These are phyloP conservation scores for Pediacus dermestoides DNA, from an alignment of 2,888 invertebrate species.

Conservation along the genomic window DNA sequence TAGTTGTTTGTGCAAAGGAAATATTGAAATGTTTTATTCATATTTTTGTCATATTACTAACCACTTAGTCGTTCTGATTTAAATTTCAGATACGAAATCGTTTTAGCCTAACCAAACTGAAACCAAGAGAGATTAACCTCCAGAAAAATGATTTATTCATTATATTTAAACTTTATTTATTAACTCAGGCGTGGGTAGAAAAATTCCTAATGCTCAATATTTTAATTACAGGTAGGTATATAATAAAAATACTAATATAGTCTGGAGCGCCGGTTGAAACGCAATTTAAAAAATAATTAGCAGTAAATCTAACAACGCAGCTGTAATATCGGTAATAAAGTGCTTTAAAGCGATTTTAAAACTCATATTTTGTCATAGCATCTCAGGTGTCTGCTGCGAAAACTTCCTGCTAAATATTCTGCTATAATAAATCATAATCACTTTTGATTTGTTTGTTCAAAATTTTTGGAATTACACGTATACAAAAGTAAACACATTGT, in stretches of 20 bases:
- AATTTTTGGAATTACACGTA: slow-evolving; percentile 15
- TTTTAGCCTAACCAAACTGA: slow-evolving; percentile 1
- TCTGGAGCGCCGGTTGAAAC: too few species aligned
- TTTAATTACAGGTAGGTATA: too few species aligned
- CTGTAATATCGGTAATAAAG: slow-evolving; percentile 4
- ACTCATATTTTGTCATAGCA: slow-evolving; percentile 2
- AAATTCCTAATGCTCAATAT: too few species aligned
- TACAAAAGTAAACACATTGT: slow-evolving; percentile 16
- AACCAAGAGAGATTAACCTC: slow-evolving; percentile 1
- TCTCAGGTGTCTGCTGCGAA: slow-evolving; percentile 3
- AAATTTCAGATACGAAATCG: slow-evolving; percentile 1
- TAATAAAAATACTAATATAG: too few species aligned
- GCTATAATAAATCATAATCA: too few species aligned
- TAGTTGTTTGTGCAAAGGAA: too few species aligned
- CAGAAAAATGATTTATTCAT: slow-evolving; percentile 5
- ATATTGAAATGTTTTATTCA: slow-evolving; percentile 4
- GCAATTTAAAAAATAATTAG: slow-evolving; percentile 6
- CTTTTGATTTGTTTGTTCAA: slow-evolving; percentile 15
- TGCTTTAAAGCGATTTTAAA: neutral
- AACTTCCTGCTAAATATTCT: too few species aligned
- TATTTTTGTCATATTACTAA: slow-evolving; percentile 1
- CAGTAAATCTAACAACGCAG: slow-evolving; percentile 1
- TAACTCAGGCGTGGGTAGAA: too few species aligned
- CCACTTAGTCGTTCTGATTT: neutral
- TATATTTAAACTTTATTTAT: too few species aligned